These are phyloP conservation scores for Zoanthus gigantus DNA, from an alignment of 92 coral and sea anemone genomes.

Conservation along the genomic window DNA sequence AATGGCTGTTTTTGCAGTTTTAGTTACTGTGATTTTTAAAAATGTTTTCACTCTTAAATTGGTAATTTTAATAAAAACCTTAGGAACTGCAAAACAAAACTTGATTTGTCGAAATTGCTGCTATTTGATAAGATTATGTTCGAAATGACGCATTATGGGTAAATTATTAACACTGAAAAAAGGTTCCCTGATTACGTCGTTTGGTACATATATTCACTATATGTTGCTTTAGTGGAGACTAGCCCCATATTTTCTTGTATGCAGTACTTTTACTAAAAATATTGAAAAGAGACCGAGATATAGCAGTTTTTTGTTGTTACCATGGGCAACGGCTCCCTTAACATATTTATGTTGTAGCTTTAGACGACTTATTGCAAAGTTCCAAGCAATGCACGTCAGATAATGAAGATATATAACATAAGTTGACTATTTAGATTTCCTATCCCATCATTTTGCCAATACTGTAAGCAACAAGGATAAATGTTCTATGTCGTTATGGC, in stretches of 20 bases:
- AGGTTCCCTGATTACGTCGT: slow-evolving; percentile 35
- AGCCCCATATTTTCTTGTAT: slow-evolving; percentile 43
- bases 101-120: slow-evolving; percentile 8
- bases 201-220: slow-evolving; percentile 48
- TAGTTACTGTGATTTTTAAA: not conserved
- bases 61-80: slow-evolving; percentile 14
- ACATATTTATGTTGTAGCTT: not conserved
- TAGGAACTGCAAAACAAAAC: not conserved
- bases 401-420: slow-evolving; percentile 14
- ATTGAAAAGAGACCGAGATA: slow-evolving; percentile 50
- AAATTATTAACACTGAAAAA: not conserved
- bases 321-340: slow-evolving; percentile 4
- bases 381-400: slow-evolving; percentile 12
- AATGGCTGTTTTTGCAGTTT: not conserved
- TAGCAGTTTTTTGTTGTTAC: slow-evolving; percentile 35
- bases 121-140: slow-evolving; percentile 22
- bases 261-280: slow-evolving; percentile 31
- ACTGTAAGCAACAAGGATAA: slow-evolving; percentile 8
- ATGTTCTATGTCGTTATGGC: slow-evolving; percentile 6
- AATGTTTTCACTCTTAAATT: not conserved
- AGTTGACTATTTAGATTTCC: slow-evolving; percentile 11
- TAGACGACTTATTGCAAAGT: slow-evolving; percentile 3
- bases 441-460: not conserved
- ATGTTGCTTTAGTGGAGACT: slow-evolving; percentile 42
- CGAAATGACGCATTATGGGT: not conserved